These are phyloP conservation scores for Micronisus gabar DNA, from an alignment of 2,113 vertebrate species.

Conservation along the genomic window DNA sequence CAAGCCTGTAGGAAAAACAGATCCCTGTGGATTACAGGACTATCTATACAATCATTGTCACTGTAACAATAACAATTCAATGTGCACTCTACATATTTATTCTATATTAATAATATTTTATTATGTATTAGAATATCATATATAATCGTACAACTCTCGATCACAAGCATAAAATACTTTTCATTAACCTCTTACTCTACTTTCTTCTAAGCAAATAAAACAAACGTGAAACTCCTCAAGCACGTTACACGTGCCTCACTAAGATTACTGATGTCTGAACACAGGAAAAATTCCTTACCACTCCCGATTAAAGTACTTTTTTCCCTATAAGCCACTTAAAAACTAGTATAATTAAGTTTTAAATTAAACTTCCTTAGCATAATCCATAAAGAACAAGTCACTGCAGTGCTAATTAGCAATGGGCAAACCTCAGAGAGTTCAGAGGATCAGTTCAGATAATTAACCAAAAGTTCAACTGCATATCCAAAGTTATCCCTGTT, in stretches of 20 bases:
- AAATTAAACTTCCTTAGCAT: slow-evolving; percentile 66
- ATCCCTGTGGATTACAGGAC: neutral
- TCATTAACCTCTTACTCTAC: slow-evolving; percentile 2
- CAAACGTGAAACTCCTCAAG: slow-evolving; percentile 1
- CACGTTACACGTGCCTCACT: neutral
- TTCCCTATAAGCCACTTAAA: slow-evolving; percentile 65
- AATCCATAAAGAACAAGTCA: slow-evolving; percentile 65
- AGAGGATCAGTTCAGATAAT: slow-evolving; percentile 70
- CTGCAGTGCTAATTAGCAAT: slow-evolving; percentile 64
- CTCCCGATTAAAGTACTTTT: slow-evolving; percentile 43
- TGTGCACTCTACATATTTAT: neutral
- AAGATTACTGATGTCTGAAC: slow-evolving; percentile 29
- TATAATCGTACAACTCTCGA: neutral
- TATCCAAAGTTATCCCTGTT: slow-evolving; percentile 20
- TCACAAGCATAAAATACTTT: neutral
- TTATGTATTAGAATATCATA: neutral
- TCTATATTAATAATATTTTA: neutral
- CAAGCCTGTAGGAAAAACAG: slow-evolving; percentile 79
- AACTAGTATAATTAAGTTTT: slow-evolving; percentile 70
- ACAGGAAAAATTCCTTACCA: slow-evolving; percentile 23
- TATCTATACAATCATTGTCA: neutral
- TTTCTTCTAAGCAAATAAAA: slow-evolving; percentile 31
- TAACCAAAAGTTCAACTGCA: slow-evolving; percentile 63
- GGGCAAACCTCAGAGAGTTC: slow-evolving; percentile 67
- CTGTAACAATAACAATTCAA: neutral